Evolutionary conservation across 2,113 vertebrate genomes (phyloP), one percentile per base, ranked within the genome.

Genomic region (Marmota monax): DNA sequence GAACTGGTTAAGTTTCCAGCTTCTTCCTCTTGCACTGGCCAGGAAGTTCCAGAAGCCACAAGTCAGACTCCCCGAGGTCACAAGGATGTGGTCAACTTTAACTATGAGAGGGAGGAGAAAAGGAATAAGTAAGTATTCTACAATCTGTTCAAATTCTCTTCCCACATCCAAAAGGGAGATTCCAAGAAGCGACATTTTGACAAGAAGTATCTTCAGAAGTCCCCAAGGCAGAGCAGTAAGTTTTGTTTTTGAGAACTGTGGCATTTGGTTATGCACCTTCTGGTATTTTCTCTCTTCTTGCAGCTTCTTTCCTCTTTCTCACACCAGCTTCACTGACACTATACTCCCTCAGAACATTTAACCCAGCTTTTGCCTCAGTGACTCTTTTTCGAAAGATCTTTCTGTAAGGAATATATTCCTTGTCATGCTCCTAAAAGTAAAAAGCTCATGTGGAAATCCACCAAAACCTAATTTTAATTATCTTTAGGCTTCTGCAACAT

Each of bases 401-500:
- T 65, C 1, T 48, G 1, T 5, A 86, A 27, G 2, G 63, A 74
- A 76, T 61, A 51, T 11, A 65, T 83, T 61, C n/a, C 27, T 92
- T 79, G 91, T n/a, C 67, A 73, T 48, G 11, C 7, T 85, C 76
- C 1, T 83, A 80, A 73, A 90, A 94, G 9, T 32, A 70, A 45
- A 45, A 27, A 65, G 2, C 63, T 79, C 8, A 32, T 27, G 3
- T 48, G 34, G 37, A 82, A 92, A 17, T 74, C 2, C 32, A 74
- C 27, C 34, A 27, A 77, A 93, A 79, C 3, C 1, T 90, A 27
- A 84, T 37, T 80, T 61, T 82, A 92, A 89, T 61, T 92, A 74
- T 63, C 17, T 34, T 80, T 83, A 74, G 4, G 39, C 1, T 79
- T 89, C 10, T 84, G 39, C 27, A 88, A 67, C 84, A 69, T 29